Base-by-base conservation (phyloP, 1,140 invertebrate species). In the Lutraria rhynchaena region DNA sequence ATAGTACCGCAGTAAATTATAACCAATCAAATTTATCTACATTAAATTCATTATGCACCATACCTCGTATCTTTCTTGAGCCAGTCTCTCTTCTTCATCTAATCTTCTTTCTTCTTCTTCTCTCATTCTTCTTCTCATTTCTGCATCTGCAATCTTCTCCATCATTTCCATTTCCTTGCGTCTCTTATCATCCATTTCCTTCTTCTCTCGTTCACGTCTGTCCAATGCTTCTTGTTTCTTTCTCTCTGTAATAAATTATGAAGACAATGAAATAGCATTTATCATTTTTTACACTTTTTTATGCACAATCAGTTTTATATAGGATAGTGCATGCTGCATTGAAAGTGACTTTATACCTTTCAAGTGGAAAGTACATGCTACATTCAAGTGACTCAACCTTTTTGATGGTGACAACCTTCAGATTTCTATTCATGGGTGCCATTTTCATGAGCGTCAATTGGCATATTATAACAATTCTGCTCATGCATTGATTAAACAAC, bases 31-130 rank as follows among this genome's bases (percentile, higher is more conserved):
- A 49, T 49, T 49, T 11, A 11, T 11, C 44, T 19, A 9, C 19
- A 49, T 11, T 49, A 19, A 58, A 31, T 31, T 9, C 33, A 41
- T 17, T 44, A 3, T 7, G 37, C 29, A 2, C 3, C 60, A 65
- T 57, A 90, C 89, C 87, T 89, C 87, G 76, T 84, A 87, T 74
- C 80, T 77, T 57, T 90, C 87, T 71, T 87, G 78, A 49, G 86
- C 86, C 17, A 86, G 53, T 58, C 83, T 73, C 31, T 89, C 88
- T 83, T 86, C 85, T 55, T 89, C 86, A 41, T 86, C 85, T 58
- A 81, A 83, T 77, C 77, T 87, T 11, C 71, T 63, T 33, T 86
- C 84, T 60, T 87, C 87, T 49, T 87, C 87, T 55, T 87, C 86
- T 49, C 80, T 85, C 44, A 86, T 55, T 49, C 82, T 65, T 63